A percentile compares a stretch with the other conserved stretches of the same genome.
phyloP scores from a whole-genome alignment of 1,140 invertebrate genomes.

The Himalopsyche phryganea region DNA sequence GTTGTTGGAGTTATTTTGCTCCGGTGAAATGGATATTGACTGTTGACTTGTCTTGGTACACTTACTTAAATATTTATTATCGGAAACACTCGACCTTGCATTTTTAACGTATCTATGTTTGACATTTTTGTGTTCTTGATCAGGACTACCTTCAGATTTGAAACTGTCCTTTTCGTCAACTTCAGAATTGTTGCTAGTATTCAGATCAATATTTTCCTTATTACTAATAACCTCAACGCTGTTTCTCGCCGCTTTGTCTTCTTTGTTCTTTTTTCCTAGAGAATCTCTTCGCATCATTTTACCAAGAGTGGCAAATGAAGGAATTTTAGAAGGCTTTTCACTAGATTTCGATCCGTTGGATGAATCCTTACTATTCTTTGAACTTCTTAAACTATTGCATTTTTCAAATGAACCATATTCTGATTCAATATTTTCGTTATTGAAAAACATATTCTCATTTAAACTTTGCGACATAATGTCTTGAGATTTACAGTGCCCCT shows the following conservation, averaged over 20 bases:
- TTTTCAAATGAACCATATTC: slow-evolving; percentile 43
- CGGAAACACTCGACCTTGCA: slow-evolving; percentile 38
- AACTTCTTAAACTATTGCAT: slow-evolving; percentile 47
- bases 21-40: slow-evolving; percentile 44
- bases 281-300: slow-evolving; percentile 53
- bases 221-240: slow-evolving; percentile 10
- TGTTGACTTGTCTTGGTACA: slow-evolving; percentile 29
- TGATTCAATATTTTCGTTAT: slow-evolving; percentile 48
- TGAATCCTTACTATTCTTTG: slow-evolving; percentile 44
- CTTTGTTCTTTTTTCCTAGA: slow-evolving; percentile 41
- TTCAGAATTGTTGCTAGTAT: slow-evolving; percentile 13
- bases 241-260: slow-evolving; percentile 28
- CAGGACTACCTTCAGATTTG: slow-evolving; percentile 32
- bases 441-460: slow-evolving; percentile 59
- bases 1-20: slow-evolving; percentile 39
- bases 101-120: slow-evolving; percentile 48
- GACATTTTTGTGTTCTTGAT: slow-evolving; percentile 30
- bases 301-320: slow-evolving; percentile 47
- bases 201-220: slow-evolving; percentile 37
- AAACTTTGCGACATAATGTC: slow-evolving; percentile 60
- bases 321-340: slow-evolving; percentile 44
- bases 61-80: slow-evolving; percentile 39
- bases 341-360: slow-evolving; percentile 33
- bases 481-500: slow-evolving; percentile 37
- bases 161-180: slow-evolving; percentile 7